These are phyloP conservation scores for Euschistus heros DNA, from an alignment of 1,140 invertebrate genomes.

Conservation along the genomic window DNA sequence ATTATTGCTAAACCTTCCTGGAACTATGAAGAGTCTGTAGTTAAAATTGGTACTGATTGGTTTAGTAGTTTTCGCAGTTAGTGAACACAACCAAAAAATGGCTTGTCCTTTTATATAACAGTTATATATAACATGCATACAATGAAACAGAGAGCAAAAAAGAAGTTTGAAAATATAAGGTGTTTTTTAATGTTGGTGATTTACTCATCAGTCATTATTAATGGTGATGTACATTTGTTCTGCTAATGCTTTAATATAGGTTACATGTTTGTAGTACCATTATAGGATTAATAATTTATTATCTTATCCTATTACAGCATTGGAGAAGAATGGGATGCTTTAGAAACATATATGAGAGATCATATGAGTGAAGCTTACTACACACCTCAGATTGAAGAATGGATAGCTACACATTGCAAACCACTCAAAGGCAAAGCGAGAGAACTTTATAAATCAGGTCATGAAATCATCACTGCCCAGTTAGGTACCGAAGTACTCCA, in stretches of 20 bases:
- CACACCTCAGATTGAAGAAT: conserved; percentile 42
- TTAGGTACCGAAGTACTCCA: not conserved
- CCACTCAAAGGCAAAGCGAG: conserved; percentile 34
- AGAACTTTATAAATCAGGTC: conserved; percentile 13
- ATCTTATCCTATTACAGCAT: conserved; percentile 38
- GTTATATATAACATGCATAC: too few species aligned
- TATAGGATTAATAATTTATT: conserved; percentile 13
- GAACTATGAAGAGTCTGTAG: too few species aligned
- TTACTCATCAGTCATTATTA: too few species aligned
- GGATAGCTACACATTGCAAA: conserved; percentile 43
- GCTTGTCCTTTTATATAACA: too few species aligned
- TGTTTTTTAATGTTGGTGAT: too few species aligned
- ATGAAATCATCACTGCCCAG: not conserved
- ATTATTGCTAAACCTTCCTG: too few species aligned
- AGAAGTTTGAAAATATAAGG: too few species aligned
- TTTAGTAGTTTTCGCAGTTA: too few species aligned
- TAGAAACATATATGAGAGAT: conserved; percentile 42
- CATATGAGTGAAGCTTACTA: conserved; percentile 44
- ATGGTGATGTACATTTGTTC: not conserved
- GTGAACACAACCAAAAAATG: too few species aligned
- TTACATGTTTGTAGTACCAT: conserved; percentile 1
- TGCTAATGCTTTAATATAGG: not conserved
- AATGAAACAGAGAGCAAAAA: too few species aligned
- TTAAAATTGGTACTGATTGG: too few species aligned
- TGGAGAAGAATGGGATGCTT: conserved; percentile 39